phyloP scores from a whole-genome alignment of 2,113 vertebrate species.

The Pandion haliaetus region DNA sequence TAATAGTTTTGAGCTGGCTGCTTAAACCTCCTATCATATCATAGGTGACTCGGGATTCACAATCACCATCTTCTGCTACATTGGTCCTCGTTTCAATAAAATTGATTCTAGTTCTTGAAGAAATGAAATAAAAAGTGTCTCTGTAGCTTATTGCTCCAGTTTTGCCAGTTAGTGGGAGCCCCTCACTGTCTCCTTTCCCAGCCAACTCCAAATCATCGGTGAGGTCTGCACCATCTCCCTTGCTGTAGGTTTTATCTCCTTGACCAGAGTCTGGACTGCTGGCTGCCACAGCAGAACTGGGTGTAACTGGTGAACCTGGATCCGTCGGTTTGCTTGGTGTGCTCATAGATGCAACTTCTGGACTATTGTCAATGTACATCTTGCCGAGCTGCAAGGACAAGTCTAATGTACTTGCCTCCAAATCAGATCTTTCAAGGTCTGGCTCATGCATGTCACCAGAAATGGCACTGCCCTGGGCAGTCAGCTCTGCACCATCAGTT shows the following conservation, averaged over 20 bases:
- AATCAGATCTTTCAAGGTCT: conserved; percentile 18
- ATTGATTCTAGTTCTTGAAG: conserved; percentile 77
- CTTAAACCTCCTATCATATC: conserved; percentile 90
- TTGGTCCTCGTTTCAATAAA: conserved; percentile 46
- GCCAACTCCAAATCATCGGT: neutral
- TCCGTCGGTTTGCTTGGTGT: conserved; percentile 62
- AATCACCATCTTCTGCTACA: neutral
- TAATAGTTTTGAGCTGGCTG: conserved; percentile 84
- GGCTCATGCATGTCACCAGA: neutral
- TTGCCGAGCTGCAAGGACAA: conserved; percentile 80
- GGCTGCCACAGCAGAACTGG: neutral
- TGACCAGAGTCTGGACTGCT: neutral
- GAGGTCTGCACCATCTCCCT: neutral
- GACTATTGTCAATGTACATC: conserved; percentile 72
- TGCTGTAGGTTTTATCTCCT: neutral
- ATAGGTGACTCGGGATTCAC: conserved; percentile 80
- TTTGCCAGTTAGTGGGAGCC: conserved; percentile 9
- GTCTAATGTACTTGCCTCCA: conserved; percentile 68
- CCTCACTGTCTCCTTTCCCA: neutral
- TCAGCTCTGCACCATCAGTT: conserved; percentile 76
- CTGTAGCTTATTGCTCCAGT: conserved; percentile 26
- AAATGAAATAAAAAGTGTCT: conserved; percentile 86
- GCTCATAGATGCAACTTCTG: conserved; percentile 44
- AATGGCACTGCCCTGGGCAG: neutral
- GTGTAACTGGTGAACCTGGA: neutral